phyloP scores from a whole-genome alignment of 1,140 invertebrate genomes.

The Drosophila carrolli region DNA sequence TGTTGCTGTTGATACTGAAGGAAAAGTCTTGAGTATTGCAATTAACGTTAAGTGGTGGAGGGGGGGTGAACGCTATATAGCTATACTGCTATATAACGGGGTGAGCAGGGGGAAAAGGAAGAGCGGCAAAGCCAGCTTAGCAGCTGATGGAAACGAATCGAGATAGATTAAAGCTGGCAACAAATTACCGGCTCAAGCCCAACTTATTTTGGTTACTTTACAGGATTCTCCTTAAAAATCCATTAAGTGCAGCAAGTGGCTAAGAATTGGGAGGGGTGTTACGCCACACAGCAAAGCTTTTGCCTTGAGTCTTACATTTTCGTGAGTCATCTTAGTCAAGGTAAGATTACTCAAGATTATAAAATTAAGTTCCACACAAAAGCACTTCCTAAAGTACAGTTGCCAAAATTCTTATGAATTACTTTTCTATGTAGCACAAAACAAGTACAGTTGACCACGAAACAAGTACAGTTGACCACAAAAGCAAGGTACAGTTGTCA shows the following conservation, averaged over 20 bases:
- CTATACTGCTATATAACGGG: neutral
- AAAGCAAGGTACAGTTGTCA: neutral
- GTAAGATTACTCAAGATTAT: neutral
- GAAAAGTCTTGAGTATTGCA: slow-evolving; percentile 57
- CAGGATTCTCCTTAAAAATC: neutral
- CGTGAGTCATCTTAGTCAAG: neutral
- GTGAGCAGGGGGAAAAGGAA: neutral
- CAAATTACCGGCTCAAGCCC: slow-evolving; percentile 33
- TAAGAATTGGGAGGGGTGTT: neutral
- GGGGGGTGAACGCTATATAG: neutral
- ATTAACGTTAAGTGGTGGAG: slow-evolving; percentile 63
- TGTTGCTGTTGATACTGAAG: slow-evolving; percentile 19
- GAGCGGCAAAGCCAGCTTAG: slow-evolving; percentile 2
- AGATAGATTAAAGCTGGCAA: slow-evolving; percentile 21
- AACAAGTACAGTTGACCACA: neutral
- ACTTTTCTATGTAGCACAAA: no score
- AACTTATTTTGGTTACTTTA: slow-evolving; percentile 29
- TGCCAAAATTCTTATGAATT: no score
- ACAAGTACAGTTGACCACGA: neutral
- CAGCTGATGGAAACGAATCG: slow-evolving; percentile 26
- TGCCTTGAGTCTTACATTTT: neutral
- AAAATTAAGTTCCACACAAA: no score
- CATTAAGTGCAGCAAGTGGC: slow-evolving; percentile 4
- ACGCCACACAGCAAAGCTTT: neutral
- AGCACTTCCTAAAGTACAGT: neutral